Evolutionary conservation across 2,888 invertebrate genomes (phyloP).

Genomic region (Epinotia brunnichana): DNA sequence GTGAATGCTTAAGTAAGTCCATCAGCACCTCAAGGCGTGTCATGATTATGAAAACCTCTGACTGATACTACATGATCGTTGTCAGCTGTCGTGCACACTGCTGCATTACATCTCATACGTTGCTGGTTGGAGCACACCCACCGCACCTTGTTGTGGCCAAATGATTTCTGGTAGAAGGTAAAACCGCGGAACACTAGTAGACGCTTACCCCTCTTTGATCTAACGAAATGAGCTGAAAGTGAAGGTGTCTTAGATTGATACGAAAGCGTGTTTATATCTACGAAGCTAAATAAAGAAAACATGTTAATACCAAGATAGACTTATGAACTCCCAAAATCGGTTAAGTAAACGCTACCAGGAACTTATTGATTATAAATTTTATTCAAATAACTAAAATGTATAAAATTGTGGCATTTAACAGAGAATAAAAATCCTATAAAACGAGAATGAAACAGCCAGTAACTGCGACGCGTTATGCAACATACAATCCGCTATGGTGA

Average conservation of each 20-base stretch:
- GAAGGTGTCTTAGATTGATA: background rate
- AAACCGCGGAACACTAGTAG: constrained; percentile 15
- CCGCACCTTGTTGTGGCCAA: background rate
- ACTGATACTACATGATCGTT: constrained; percentile 9
- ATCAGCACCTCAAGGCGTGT: background rate
- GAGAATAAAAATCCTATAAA: background rate
- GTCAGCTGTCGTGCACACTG: constrained; percentile 15
- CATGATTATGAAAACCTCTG: constrained; percentile 26
- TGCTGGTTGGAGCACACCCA: constrained; percentile 30
- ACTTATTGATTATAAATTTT: background rate
- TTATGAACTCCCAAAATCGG: background rate
- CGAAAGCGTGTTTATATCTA: background rate
- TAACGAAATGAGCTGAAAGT: constrained; percentile 19
- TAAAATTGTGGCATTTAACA: too few species aligned
- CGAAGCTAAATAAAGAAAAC: background rate
- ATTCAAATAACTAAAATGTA: background rate
- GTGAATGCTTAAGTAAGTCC: too few species aligned
- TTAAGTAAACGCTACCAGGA: background rate
- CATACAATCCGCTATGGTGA: background rate
- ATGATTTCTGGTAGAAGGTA: constrained; percentile 14
- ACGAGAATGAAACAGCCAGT: background rate
- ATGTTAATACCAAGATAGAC: background rate
- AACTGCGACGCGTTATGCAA: background rate
- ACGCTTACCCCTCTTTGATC: constrained; percentile 15
- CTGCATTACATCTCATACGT: constrained; percentile 18